Conservation (phyloP, 2,113 vertebrate genomes). For the Alces alces region DNA sequence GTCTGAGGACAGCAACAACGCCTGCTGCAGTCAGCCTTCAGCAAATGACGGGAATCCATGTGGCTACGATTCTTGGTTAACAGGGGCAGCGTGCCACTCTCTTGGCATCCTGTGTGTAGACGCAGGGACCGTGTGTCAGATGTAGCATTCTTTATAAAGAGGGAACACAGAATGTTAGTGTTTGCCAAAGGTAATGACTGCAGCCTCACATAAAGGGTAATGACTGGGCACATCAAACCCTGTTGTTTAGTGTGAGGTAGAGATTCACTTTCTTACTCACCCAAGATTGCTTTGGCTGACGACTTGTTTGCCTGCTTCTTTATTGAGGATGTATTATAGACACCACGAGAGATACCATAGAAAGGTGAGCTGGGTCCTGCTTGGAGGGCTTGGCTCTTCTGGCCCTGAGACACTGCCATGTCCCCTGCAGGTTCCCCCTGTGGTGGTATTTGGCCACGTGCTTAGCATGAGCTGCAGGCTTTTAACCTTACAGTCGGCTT, state of each 20-base stretch:
- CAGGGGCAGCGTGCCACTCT: not conserved
- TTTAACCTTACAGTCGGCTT: not conserved
- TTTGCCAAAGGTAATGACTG: not conserved
- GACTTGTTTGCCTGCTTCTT: not conserved
- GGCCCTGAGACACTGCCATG: not conserved
- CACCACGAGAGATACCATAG: not conserved
- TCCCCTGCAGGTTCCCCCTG: not conserved
- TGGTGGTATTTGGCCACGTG: not conserved
- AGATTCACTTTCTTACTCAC: not conserved
- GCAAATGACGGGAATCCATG: not conserved
- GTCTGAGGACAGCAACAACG: not conserved
- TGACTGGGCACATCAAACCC: not conserved
- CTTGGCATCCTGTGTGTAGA: not conserved
- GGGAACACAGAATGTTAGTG: not conserved
- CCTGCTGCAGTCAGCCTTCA: not conserved
- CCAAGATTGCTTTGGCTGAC: not conserved
- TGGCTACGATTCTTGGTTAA: not conserved
- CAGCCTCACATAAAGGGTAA: not conserved
- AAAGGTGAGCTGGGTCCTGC: not conserved
- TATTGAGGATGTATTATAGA: not conserved
- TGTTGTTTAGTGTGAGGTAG: not conserved
- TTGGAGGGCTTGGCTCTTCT: not conserved
- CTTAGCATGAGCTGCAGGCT: not conserved
- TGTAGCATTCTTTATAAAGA: not conserved
- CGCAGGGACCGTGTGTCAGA: not conserved